Conservation (phyloP, 2,797 vertebrate genomes). For the Phoeniculus purpureus region DNA sequence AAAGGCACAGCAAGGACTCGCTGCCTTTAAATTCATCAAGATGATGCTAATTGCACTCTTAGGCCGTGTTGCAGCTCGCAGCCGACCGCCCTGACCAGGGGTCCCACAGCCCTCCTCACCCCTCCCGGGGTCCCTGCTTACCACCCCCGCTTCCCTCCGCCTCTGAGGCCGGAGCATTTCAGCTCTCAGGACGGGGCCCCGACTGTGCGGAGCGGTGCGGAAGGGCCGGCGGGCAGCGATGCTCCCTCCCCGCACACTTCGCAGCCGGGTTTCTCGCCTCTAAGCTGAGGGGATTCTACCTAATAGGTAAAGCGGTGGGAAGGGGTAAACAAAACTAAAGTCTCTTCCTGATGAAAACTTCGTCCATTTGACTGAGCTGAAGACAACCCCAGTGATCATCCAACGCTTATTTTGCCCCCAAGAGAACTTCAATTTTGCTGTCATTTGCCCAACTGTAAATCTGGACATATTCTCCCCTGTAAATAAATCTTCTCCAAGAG, state of each 20-base stretch:
- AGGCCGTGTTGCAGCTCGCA: not conserved
- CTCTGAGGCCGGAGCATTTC: not conserved
- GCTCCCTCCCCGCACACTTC: not conserved
- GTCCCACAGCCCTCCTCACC: not conserved
- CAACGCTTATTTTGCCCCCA: not conserved
- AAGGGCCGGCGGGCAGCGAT: not conserved
- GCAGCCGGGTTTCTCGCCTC: not conserved
- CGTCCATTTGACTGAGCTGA: not conserved
- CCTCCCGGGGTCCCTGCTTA: accelerated
- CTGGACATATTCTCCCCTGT: not conserved
- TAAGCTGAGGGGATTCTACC: not conserved
- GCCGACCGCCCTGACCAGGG: not conserved
- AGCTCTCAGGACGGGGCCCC: not conserved
- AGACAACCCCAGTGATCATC: not conserved
- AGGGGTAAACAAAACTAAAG: not conserved
- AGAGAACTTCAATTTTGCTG: not conserved
- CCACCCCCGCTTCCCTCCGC: accelerated
- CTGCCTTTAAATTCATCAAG: conserved; percentile 20
- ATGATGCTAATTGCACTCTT: conserved; percentile 20
- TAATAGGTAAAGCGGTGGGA: not conserved
- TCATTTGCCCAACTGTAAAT: not conserved
- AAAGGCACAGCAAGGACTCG: conserved; percentile 61
- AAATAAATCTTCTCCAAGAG: not conserved
- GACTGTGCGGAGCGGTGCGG: not conserved
- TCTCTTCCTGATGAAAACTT: not conserved